These are phyloP conservation scores for Drosophila melanogaster DNA, from an alignment of 1,140 invertebrate species.

Conservation along the genomic window Release_6_plus_ISO1_MT NT_033777.3:7293001-7293500, in stretches of 20 bases:
- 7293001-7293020: conserved; percentile 58
- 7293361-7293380: conserved; percentile 83
- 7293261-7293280: conserved; percentile 76
- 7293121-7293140: conserved; percentile 37
- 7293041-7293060: conserved; percentile 59
- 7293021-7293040: conserved; percentile 76
- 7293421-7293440: conserved; percentile 55
- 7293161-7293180: conserved; percentile 45
- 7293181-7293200: conserved; percentile 55
- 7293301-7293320: conserved; percentile 17
- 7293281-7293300: conserved; percentile 69
- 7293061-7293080: conserved; percentile 62
- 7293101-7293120: conserved; percentile 61
- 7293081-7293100: conserved; percentile 55
- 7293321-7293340: conserved; percentile 16
- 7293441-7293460: neutral
- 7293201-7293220: conserved; percentile 57
- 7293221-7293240: conserved; percentile 71
- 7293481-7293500: conserved; percentile 5
- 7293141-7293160: conserved; percentile 15
- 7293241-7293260: conserved; percentile 61
- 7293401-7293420: conserved; percentile 72
- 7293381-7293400: conserved; percentile 74
- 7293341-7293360: conserved; percentile 73
- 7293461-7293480: no score